phyloP scores from a whole-genome alignment of 2,113 vertebrate genomes.

The Percopsis transmontana region DNA sequence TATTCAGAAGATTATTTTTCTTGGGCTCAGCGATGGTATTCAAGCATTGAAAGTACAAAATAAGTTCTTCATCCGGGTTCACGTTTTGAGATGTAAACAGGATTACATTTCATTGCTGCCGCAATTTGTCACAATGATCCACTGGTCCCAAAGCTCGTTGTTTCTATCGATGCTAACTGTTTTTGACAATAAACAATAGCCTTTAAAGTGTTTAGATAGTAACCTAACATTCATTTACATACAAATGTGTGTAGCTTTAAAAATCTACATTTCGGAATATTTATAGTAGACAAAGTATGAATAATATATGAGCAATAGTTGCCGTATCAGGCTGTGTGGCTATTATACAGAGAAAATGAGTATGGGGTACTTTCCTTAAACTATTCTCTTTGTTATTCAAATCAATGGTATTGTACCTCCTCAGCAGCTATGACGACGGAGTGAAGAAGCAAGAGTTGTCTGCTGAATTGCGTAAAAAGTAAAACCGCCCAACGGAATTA shows the following conservation, averaged over 20 bases:
- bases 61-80: background rate
- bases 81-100: conserved; percentile 26
- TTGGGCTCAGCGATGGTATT: conserved; percentile 36
- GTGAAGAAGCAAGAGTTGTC: conserved; percentile 61
- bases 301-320: conserved; percentile 41
- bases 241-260: background rate
- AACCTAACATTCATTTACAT: conserved; percentile 7
- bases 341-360: conserved; percentile 57
- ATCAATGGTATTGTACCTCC: conserved; percentile 59
- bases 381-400: conserved; percentile 71
- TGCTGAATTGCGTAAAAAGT: conserved; percentile 61
- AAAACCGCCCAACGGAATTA: conserved; percentile 61
- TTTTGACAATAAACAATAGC: conserved; percentile 11
- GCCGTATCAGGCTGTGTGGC: conserved; percentile 34
- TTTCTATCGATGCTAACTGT: background rate
- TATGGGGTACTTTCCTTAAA: conserved; percentile 57
- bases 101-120: conserved; percentile 6
- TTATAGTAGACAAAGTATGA: conserved; percentile 10
- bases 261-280: conserved; percentile 18
- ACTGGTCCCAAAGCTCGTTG: conserved; percentile 7
- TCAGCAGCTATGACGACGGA: conserved; percentile 49
- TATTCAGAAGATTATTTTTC: conserved; percentile 51
- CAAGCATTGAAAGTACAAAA: conserved; percentile 21
- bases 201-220: conserved; percentile 7
- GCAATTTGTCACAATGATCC: conserved; percentile 20